phyloP scores from a whole-genome alignment of 2,888 invertebrate genomes.

The Drosophila pegasa region DNA sequence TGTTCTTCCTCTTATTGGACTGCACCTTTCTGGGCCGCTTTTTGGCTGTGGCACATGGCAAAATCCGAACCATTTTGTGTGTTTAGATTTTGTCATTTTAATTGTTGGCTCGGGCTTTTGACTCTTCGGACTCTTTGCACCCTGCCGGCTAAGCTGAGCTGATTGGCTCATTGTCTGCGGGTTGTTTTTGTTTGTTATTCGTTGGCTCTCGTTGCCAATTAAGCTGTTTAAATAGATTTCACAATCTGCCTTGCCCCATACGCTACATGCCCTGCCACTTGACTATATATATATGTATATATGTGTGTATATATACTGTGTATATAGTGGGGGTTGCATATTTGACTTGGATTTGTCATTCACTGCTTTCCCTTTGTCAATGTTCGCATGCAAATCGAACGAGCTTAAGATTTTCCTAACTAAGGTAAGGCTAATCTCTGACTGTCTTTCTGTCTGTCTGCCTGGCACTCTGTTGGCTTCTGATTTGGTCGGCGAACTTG shows the following conservation, averaged over 20 bases:
- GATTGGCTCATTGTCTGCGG: conserved; percentile 61
- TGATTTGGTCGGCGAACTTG: conserved; percentile 75
- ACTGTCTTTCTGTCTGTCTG: conserved; percentile 35
- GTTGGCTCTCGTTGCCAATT: conserved; percentile 62
- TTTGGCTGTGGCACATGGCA: conserved; percentile 53
- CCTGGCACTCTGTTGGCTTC: conserved; percentile 70
- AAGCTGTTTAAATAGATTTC: conserved; percentile 79
- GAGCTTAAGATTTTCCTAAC: conserved; percentile 71
- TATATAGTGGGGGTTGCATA: conserved; percentile 53
- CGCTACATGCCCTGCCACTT: conserved; percentile 49
- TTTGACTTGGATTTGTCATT: conserved; percentile 82
- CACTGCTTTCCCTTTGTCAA: conserved; percentile 56
- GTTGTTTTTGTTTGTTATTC: conserved; percentile 20
- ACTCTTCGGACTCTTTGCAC: conserved; percentile 53
- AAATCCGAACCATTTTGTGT: conserved; percentile 77
- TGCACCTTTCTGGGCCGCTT: conserved; percentile 51
- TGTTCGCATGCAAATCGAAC: conserved; percentile 66
- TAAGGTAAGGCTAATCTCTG: conserved; percentile 65
- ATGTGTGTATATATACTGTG: neutral
- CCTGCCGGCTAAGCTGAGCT: conserved; percentile 53
- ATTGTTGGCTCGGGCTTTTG: conserved; percentile 64
- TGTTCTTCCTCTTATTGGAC: conserved; percentile 39
- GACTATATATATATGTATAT: conserved; percentile 24
- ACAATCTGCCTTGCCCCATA: conserved; percentile 54
- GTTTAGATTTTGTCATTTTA: conserved; percentile 81